phyloP scores from a whole-genome alignment of 2,113 vertebrate genomes.

The Anthoscopus minutus region DNA sequence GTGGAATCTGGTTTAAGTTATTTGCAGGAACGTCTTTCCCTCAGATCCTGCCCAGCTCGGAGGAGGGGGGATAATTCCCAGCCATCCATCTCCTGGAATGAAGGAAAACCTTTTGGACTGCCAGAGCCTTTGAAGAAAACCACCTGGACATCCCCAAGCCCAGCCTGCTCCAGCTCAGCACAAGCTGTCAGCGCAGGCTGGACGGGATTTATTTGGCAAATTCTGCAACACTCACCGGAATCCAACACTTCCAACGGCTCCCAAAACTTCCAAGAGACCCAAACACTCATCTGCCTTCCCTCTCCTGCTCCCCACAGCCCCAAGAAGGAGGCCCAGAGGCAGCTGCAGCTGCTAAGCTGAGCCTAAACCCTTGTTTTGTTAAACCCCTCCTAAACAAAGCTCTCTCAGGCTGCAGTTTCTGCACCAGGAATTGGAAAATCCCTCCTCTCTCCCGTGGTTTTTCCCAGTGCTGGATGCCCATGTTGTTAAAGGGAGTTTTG shows the following conservation, averaged over 20 bases:
- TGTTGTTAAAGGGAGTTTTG: rapidly evolving
- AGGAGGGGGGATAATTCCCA: background rate
- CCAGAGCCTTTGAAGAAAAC: background rate
- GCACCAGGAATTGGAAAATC: background rate
- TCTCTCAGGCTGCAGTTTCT: background rate
- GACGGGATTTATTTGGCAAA: background rate
- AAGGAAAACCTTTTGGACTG: background rate
- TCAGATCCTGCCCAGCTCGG: background rate
- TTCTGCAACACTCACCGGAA: background rate
- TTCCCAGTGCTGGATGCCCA: rapidly evolving
- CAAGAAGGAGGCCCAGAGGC: background rate
- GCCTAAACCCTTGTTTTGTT: background rate
- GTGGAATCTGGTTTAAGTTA: background rate
- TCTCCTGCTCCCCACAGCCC: background rate
- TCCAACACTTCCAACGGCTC: background rate
- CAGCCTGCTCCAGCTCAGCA: background rate
- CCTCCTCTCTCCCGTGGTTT: rapidly evolving
- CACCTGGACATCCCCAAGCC: background rate
- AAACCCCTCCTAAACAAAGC: background rate
- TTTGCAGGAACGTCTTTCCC: background rate
- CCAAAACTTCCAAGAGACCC: background rate
- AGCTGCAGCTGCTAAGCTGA: background rate
- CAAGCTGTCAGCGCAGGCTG: background rate
- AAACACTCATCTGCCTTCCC: background rate
- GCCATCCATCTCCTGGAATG: background rate